Evolutionary conservation across 2,888 invertebrate species (phyloP), one percentile per base, ranked within the genome.

Genomic region (Drosophila hawaiiensis): DNA sequence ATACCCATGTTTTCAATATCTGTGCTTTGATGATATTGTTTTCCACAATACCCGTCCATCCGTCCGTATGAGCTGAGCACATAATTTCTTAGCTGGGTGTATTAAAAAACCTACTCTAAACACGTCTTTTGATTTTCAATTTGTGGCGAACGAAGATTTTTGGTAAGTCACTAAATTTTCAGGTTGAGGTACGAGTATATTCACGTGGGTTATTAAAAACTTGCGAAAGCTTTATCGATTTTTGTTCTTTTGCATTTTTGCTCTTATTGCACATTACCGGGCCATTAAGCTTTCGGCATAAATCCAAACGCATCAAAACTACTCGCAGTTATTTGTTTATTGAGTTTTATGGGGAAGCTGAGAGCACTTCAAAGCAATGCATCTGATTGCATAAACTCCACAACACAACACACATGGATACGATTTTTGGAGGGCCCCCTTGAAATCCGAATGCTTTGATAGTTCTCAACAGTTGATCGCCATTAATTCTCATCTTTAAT

Each of bases 231-330:
- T 29, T 31, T 43, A 22, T 37, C 52, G 53, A 54, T 69, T 63
- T 54, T 52, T 19, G 43, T 54, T 14, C 31, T 54, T 39, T 41
- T 68, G 53, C 62, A 59, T 56, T 52, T 55, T 56, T 76, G 61
- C 55, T 66, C 65, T 77, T 73, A 70, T 67, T 70, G 79, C 67
- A 76, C 67, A 76, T 80, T 89, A 82, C 80, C 79, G 69, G 78
- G 67, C 76, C 90, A 91, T 89, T 84, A 83, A 82, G 76, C 82
- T 80, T 85, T 77, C 65, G 71, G 64, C 77, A 83, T 70, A 82
- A 89, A 83, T 81, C 89, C 73, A 70, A 25, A 78, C 50, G 71
- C 73, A 88, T 71, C 58, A 71, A 77, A 71, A 56, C 59, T 56
- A 43, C 29, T 54, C 50, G 77, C 41, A 64, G 58, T 68, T 68